A percentile compares a stretch with the other conserved stretches of the same genome.
phyloP scores from a whole-genome alignment of 2,888 invertebrate genomes.

The Panzeria rudis region DNA sequence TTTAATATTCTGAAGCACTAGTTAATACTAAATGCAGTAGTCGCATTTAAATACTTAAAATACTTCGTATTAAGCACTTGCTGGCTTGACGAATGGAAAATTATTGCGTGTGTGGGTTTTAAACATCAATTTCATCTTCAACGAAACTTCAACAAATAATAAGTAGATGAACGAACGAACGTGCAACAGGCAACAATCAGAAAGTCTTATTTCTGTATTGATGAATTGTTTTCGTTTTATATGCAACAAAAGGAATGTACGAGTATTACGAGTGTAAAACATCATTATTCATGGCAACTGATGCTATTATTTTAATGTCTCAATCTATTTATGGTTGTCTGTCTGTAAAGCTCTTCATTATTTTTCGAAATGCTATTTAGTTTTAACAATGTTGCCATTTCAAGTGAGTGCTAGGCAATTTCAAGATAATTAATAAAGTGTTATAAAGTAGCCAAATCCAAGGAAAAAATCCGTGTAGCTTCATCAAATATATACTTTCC shows the following conservation, averaged over 20 bases:
- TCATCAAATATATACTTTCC: too few species aligned
- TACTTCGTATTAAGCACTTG: not conserved
- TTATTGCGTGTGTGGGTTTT: constrained; percentile 36
- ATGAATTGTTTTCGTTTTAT: constrained; percentile 18
- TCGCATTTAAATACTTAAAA: not conserved
- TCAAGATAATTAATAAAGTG: not conserved
- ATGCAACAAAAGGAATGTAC: not conserved
- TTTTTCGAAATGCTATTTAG: not conserved
- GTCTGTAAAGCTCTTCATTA: constrained; percentile 11
- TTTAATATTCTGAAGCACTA: not conserved
- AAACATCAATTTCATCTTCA: not conserved
- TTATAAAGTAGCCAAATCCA: too few species aligned
- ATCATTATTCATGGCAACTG: constrained; percentile 5
- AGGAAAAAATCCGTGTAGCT: too few species aligned
- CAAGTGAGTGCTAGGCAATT: not conserved
- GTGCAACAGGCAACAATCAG: not conserved
- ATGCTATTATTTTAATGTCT: constrained; percentile 32
- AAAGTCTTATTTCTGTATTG: constrained; percentile 19
- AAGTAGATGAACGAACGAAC: not conserved
- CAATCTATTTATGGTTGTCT: not conserved
- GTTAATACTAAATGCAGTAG: not conserved
- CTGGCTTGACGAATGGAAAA: not conserved
- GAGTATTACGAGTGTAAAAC: not conserved
- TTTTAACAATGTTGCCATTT: not conserved
- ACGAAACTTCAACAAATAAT: not conserved